A percentile compares a stretch with the other conserved stretches of the same genome.
Conservation (phyloP, 2,797 vertebrate species). For the Sebastes vulpes region DNA sequence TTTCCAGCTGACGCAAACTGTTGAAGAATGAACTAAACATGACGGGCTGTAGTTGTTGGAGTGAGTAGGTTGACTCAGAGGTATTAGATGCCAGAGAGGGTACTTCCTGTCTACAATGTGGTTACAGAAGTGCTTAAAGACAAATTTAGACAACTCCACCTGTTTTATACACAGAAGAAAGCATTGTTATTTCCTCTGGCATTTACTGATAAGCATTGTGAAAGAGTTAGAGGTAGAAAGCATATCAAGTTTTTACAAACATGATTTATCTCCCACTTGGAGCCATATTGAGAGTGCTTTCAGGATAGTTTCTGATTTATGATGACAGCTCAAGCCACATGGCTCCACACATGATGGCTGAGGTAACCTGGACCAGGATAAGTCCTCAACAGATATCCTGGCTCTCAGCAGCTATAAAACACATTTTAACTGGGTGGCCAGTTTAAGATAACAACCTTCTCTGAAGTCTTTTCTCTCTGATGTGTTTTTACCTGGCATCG, state of each 20-base stretch:
- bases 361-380: not conserved
- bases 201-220: not conserved
- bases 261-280: not conserved
- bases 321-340: not conserved
- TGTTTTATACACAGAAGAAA: not conserved
- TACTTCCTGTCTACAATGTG: not conserved
- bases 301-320: not conserved
- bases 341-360: not conserved
- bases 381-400: not conserved
- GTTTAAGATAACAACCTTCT: not conserved
- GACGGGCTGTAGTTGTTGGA: not conserved
- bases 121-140: not conserved
- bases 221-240: not conserved
- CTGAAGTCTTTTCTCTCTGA: not conserved
- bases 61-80: not conserved
- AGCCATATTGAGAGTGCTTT: not conserved
- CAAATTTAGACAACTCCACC: not conserved
- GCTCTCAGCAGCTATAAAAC: not conserved
- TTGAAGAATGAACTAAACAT: not conserved
- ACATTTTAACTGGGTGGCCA: not conserved
- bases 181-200: not conserved
- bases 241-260: conserved; percentile 1
- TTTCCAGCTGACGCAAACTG: not conserved
- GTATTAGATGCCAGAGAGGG: not conserved
- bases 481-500: not conserved